phyloP scores from a whole-genome alignment of 2,113 vertebrate genomes.

The Podiceps cristatus region DNA sequence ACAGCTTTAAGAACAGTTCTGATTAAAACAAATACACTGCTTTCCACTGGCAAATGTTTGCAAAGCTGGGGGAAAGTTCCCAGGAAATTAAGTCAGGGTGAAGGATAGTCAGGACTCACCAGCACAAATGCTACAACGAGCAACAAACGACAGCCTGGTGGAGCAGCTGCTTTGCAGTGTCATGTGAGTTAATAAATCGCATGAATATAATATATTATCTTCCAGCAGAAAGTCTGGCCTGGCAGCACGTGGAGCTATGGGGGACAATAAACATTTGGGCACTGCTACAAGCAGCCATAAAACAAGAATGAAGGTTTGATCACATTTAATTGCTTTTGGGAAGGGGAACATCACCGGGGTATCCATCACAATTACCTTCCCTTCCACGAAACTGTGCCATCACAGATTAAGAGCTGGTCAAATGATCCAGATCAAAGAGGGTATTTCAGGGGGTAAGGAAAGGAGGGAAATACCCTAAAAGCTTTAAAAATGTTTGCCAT shows the following conservation, averaged over 20 bases:
- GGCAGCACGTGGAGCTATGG: background rate
- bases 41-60: background rate
- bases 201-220: background rate
- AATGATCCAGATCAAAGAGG: background rate
- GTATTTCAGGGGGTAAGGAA: background rate
- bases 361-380: background rate
- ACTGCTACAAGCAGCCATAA: background rate
- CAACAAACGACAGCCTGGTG: background rate
- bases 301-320: constrained; percentile 12
- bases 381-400: background rate
- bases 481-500: background rate
- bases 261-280: background rate
- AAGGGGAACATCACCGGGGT: background rate
- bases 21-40: background rate
- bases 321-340: constrained; percentile 29
- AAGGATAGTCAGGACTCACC: background rate
- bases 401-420: background rate
- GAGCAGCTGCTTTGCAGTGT: background rate
- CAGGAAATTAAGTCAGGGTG: constrained; percentile 7
- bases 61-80: background rate
- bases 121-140: background rate
- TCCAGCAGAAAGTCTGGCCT: background rate
- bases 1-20: constrained; percentile 4
- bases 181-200: background rate
- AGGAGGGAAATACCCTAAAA: background rate